Conservation (phyloP, 2,113 vertebrate genomes). For the Sinocyclocheilus grahami region DNA sequence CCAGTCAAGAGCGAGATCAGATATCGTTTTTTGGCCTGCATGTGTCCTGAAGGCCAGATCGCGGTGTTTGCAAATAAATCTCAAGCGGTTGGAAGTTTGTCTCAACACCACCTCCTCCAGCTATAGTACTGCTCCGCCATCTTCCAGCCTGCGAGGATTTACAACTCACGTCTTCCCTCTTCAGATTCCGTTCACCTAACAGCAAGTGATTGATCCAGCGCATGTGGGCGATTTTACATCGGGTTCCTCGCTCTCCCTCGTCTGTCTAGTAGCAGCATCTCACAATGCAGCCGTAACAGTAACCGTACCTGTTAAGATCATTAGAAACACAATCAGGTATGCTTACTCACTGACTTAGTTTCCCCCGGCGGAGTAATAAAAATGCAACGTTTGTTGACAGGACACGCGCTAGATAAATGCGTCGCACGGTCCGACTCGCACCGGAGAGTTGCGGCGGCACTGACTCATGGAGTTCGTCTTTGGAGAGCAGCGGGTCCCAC, state of each 20-base stretch:
- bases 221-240: conserved; percentile 93
- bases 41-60: conserved; percentile 87
- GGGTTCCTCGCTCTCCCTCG: conserved; percentile 76
- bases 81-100: conserved; percentile 84
- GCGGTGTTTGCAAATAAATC: conserved; percentile 80
- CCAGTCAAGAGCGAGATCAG: conserved; percentile 91
- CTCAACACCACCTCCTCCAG: conserved; percentile 77
- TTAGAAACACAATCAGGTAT: conserved; percentile 33
- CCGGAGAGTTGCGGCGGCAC: conserved; percentile 46
- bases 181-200: conserved; percentile 84
- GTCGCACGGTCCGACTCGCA: conserved; percentile 57
- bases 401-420: neutral
- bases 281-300: conserved; percentile 42
- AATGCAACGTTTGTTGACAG: neutral
- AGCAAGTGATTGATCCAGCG: conserved; percentile 85
- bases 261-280: conserved; percentile 75
- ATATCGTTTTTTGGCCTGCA: conserved; percentile 99
- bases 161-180: conserved; percentile 79
- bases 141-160: conserved; percentile 85
- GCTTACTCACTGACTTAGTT: neutral
- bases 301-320: conserved; percentile 30
- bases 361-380: neutral
- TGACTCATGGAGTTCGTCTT: conserved; percentile 67
- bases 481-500: conserved; percentile 58
- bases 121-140: conserved; percentile 89